Percentiles rank a stretch among this genome's conserved stretches.
phyloP scores from a whole-genome alignment of 2,113 vertebrate species.

The Hippopotamus amphibius region DNA sequence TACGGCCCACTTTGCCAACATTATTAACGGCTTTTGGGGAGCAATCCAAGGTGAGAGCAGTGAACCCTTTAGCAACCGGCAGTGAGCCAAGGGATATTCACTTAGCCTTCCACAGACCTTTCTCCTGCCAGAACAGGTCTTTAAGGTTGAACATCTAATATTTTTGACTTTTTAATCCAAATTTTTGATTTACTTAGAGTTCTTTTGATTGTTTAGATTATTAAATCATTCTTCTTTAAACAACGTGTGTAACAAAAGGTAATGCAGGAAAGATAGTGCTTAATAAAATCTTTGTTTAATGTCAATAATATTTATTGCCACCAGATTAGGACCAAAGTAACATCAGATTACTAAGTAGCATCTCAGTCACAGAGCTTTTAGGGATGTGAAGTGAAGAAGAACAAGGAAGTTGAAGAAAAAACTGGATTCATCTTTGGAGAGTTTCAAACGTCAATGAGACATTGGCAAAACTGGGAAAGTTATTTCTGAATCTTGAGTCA shows the following conservation, averaged over 20 bases:
- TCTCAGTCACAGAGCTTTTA: not conserved
- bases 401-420: not conserved
- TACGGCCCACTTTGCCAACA: conserved; percentile 32
- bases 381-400: not conserved
- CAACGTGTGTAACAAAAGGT: not conserved
- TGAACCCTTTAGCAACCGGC: conserved; percentile 26
- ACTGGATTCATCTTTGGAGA: not conserved
- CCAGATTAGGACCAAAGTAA: not conserved
- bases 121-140: not conserved
- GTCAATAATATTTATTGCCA: not conserved
- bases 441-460: not conserved
- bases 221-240: conserved; percentile 23
- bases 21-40: not conserved
- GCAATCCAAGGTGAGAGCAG: conserved; percentile 29
- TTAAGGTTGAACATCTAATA: not conserved
- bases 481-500: conserved; percentile 40
- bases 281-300: not conserved
- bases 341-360: not conserved
- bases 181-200: not conserved
- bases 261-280: not conserved
- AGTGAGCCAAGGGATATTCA: not conserved
- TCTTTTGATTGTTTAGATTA: not conserved
- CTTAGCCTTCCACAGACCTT: not conserved
- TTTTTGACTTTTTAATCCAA: not conserved
- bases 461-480: not conserved